Evolutionary conservation across 2,888 invertebrate species (phyloP), one percentile per base, ranked within the genome.

Genomic region (Pediacus dermestoides): DNA sequence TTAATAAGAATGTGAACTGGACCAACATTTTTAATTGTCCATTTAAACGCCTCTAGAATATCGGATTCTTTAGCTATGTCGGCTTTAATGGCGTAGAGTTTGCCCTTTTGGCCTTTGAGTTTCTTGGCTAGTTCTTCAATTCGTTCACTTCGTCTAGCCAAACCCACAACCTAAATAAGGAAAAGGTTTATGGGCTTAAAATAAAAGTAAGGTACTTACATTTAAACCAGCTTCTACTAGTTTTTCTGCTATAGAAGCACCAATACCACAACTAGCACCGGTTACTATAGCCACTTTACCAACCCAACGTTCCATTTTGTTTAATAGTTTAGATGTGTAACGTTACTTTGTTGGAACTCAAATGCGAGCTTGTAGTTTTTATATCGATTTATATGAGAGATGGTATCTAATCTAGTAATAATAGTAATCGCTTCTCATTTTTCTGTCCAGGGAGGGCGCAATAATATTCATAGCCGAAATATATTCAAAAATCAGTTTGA

Each of bases 181-280:
- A 23, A 23, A 23, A 4, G 3, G 23, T 9, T 23, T 23, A 3
- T 4, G 10, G 3, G 3, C 3, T 23, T 23, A 23, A 9, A 9
- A 7, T 23, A 23, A 3, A 3, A 9, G 3, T 3, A 9, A 23
- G n/a, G n/a, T n/a, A n/a, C 8, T 23, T 23, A 23, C 23, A 23
- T 23, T 23, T 23, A 23, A 4, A 7, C 23, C 23, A 3, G 23
- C 23, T 3, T 23, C 10, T 4, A 23, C 4, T 23, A 23, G 10
- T 23, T 23, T n/a, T n/a, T n/a, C 52, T 2, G 66, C 66, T 27
- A 74, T 67, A 3, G 70, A 71, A 2, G 70, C 71, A n/a, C 77
- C 81, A 37, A 81, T 80, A 2, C 80, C 81, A 0, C 73, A 68
- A 58, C 78, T 79, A 6, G 77, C 78, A 1, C 81, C 81, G 0